Evolutionary conservation across 2,797 vertebrate species (phyloP).

Genomic region (Chiroxiphia lanceolata): DNA sequence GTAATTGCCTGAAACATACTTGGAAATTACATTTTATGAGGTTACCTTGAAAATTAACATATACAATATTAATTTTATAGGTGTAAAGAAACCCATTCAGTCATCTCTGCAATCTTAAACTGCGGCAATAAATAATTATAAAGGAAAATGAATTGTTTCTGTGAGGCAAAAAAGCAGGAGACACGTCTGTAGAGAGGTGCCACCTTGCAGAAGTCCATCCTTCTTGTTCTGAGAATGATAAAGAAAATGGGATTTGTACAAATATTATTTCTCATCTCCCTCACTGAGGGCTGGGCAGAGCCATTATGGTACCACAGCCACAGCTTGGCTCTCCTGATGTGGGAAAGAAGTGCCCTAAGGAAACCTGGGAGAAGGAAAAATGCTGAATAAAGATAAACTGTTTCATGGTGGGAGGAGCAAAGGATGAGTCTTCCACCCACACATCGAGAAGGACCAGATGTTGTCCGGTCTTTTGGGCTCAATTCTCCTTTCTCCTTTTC

Average conservation of each 20-base stretch:
- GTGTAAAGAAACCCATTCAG: neutral
- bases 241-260: neutral
- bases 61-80: slow-evolving; percentile 1
- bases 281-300: neutral
- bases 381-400: neutral
- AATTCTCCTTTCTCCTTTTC: neutral
- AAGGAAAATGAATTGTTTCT: slow-evolving; percentile 2
- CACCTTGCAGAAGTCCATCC: neutral
- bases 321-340: too few species aligned
- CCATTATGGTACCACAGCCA: neutral
- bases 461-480: neutral
- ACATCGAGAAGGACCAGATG: neutral
- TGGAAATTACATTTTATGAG: slow-evolving; percentile 19
- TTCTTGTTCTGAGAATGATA: neutral
- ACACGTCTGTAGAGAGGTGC: neutral
- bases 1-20: slow-evolving; percentile 12
- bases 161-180: neutral
- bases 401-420: neutral
- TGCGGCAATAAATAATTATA: neutral
- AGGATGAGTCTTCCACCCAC: neutral
- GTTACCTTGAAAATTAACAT: slow-evolving; percentile 56
- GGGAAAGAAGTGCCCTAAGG: neutral
- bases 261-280: neutral
- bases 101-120: neutral
- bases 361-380: neutral